Evolutionary conservation across 2,888 invertebrate species (phyloP).

Genomic region (Lepidocyrtinus sp.): DNA sequence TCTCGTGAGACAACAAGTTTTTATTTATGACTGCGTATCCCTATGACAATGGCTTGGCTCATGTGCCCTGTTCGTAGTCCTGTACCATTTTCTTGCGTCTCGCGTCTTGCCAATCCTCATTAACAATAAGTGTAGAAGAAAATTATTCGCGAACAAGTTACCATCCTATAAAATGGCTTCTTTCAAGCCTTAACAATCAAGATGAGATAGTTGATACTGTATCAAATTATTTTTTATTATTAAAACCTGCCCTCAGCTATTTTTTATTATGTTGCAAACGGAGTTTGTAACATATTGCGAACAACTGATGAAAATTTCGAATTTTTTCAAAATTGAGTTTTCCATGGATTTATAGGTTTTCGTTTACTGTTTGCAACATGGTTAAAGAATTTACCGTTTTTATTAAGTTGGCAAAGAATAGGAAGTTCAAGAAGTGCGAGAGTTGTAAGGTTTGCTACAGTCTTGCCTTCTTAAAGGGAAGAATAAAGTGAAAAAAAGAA

Average conservation of each 20-base stretch:
- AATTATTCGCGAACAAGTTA: neutral
- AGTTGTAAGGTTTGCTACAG: no score
- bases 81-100: no score
- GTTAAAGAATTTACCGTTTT: no score
- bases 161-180: neutral
- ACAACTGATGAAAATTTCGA: no score
- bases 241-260: slow-evolving; percentile 18
- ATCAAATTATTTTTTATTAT: slow-evolving; percentile 18
- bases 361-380: no score
- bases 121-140: neutral
- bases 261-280: no score
- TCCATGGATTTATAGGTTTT: no score
- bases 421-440: neutral
- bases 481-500: no score
- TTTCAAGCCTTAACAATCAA: neutral
- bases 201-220: slow-evolving; percentile 14
- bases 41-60: no score
- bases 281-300: no score
- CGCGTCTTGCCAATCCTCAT: neutral
- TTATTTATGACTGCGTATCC: neutral
- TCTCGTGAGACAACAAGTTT: neutral
- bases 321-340: slow-evolving; percentile 11
- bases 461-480: no score
- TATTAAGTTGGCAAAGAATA: slow-evolving; percentile 11
- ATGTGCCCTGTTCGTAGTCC: no score